Conservation (phyloP, 1,140 invertebrate species). For the Reticulitermes speratus region DNA sequence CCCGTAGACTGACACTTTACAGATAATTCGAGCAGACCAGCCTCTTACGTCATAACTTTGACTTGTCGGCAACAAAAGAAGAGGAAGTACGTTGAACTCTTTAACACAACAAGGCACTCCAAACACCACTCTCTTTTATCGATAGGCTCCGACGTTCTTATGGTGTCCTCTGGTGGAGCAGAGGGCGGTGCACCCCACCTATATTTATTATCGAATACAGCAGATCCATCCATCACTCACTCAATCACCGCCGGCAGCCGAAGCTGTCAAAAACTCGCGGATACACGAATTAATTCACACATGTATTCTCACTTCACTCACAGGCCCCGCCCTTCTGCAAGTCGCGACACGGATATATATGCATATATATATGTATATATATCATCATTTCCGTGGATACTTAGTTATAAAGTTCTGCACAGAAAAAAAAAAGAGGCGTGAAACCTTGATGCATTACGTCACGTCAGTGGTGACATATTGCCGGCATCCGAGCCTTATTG, state of each 20-base stretch:
- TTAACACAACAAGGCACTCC: no score
- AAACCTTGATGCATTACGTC: background rate
- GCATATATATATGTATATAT: background rate
- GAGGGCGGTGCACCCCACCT: background rate
- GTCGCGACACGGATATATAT: background rate
- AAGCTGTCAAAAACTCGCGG: conserved; percentile 24
- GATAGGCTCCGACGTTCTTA: no score
- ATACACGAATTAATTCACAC: conserved; percentile 24
- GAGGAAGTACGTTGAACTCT: no score
- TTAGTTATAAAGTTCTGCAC: background rate
- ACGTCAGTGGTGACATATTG: background rate
- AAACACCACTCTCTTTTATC: no score
- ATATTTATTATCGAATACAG: conserved; percentile 4
- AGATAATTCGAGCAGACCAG: no score
- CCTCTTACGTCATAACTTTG: no score
- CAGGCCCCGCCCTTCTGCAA: background rate
- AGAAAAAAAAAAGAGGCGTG: background rate
- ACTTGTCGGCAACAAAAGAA: no score
- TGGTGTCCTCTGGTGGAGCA: no score
- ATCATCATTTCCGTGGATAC: background rate
- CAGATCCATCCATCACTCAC: conserved; percentile 19
- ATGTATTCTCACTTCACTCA: background rate
- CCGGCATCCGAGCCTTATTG: background rate
- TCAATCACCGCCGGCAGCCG: background rate
- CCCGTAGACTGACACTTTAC: no score